phyloP scores from a whole-genome alignment of 2,888 invertebrate species.

The Oscheius sp. region DNA sequence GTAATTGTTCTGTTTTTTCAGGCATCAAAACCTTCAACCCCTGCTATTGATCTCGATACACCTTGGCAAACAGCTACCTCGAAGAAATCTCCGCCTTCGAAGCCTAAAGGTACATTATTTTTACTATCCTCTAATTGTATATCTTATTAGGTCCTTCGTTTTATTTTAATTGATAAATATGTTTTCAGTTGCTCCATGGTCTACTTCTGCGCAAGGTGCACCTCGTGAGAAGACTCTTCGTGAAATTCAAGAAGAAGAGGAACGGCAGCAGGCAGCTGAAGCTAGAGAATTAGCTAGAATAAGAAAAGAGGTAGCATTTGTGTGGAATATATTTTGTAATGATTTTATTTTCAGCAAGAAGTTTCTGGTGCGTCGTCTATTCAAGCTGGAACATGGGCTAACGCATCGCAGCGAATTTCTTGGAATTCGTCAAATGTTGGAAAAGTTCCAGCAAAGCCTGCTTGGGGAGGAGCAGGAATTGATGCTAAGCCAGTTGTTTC shows the following conservation, averaged over 20 bases:
- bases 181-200: slow-evolving; percentile 27
- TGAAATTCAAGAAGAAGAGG: slow-evolving; percentile 48
- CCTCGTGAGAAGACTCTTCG: slow-evolving; percentile 34
- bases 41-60: neutral
- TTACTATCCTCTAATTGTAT: too few species aligned
- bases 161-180: neutral
- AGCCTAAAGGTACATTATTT: slow-evolving; percentile 9
- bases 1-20: neutral
- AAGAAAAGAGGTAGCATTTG: slow-evolving; percentile 30
- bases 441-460: slow-evolving; percentile 22
- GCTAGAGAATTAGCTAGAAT: slow-evolving; percentile 31
- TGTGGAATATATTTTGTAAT: neutral
- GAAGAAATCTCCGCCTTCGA: slow-evolving; percentile 25
- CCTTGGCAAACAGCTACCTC: slow-evolving; percentile 8
- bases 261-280: slow-evolving; percentile 41
- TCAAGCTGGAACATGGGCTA: slow-evolving; percentile 1
- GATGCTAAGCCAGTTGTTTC: slow-evolving; percentile 14
- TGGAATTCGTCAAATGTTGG: neutral
- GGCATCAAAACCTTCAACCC: slow-evolving; percentile 9
- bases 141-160: too few species aligned
- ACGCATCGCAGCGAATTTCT: slow-evolving; percentile 8
- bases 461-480: slow-evolving; percentile 40
- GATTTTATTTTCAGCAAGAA: neutral
- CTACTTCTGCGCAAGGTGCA: neutral
- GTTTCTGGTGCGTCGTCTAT: neutral